Percentiles rank a stretch among this genome's conserved stretches.
These are phyloP conservation scores for Torymus aiolomorphi DNA, from an alignment of 2,888 invertebrate species.

Conservation along the genomic window DNA sequence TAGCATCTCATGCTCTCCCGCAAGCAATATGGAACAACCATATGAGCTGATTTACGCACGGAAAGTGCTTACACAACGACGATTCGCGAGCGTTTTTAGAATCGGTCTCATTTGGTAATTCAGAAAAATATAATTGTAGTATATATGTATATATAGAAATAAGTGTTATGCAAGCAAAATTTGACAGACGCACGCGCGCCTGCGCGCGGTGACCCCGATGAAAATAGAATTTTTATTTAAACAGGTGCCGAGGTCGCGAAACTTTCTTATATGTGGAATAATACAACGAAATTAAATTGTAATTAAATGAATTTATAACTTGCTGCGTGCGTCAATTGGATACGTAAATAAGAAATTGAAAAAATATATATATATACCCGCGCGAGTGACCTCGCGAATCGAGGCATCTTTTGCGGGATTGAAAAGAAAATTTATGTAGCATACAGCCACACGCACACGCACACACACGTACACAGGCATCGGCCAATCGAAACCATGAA, in stretches of 20 bases:
- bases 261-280: conserved; percentile 28
- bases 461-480: no score
- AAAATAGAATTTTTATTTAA: conserved; percentile 48
- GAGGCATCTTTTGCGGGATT: conserved; percentile 7
- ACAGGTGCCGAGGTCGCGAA: conserved; percentile 26
- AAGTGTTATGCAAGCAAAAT: conserved; percentile 36
- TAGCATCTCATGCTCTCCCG: no score
- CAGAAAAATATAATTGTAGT: conserved; percentile 43
- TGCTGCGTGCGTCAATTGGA: conserved; percentile 5
- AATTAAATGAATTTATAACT: conserved; percentile 27
- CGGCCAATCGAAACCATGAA: conserved; percentile 13
- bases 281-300: conserved; percentile 22
- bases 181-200: conserved; percentile 1
- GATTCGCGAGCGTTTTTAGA: conserved; percentile 32
- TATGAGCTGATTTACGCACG: conserved; percentile 37
- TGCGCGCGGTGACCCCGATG: background rate
- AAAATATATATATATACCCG: background rate
- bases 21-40: no score
- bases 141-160: conserved; percentile 7
- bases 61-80: conserved; percentile 45
- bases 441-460: background rate
- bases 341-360: conserved; percentile 21
- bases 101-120: conserved; percentile 28
- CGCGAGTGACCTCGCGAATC: background rate
- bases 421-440: conserved; percentile 25